A percentile compares a stretch with the other conserved stretches of the same genome.
Evolutionary conservation across 1,140 invertebrate species (phyloP).

Genomic region (Megalopta genalis): DNA sequence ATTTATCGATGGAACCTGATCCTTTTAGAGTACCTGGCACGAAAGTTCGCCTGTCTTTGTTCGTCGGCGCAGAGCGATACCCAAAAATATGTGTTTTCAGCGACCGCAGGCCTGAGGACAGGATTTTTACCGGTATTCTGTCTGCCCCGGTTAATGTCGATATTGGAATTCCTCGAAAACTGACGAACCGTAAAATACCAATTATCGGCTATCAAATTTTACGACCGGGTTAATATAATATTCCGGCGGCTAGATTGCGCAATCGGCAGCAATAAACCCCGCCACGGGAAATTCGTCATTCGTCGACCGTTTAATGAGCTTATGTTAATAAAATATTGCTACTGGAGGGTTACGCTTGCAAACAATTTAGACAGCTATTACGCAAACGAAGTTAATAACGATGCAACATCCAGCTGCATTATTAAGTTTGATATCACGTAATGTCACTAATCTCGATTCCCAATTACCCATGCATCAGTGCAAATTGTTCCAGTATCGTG

Average conservation of each 20-base stretch:
- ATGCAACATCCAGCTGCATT: neutral
- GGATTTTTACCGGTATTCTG: neutral
- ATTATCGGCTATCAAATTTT: constrained; percentile 30
- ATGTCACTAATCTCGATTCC: neutral
- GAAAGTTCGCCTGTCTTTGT: neutral
- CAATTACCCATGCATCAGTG: neutral
- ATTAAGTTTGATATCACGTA: neutral
- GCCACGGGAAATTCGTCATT: neutral
- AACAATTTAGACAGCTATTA: neutral
- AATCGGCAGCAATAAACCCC: neutral
- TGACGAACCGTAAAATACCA: constrained; percentile 24
- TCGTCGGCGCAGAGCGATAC: neutral
- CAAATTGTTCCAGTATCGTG: too few species aligned
- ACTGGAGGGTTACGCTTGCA: too few species aligned
- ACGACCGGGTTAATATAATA: constrained; percentile 19
- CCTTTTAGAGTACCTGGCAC: neutral
- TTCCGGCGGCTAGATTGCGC: neutral
- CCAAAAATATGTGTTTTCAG: neutral
- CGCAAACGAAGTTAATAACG: neutral
- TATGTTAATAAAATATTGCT: neutral
- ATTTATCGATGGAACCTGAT: too few species aligned
- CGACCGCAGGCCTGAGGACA: neutral
- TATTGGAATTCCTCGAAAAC: constrained; percentile 14
- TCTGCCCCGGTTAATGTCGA: too few species aligned
- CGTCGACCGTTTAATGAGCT: neutral